Evolutionary conservation across 2,888 invertebrate species (phyloP).

Genomic region (Drosophila helvetica): DNA sequence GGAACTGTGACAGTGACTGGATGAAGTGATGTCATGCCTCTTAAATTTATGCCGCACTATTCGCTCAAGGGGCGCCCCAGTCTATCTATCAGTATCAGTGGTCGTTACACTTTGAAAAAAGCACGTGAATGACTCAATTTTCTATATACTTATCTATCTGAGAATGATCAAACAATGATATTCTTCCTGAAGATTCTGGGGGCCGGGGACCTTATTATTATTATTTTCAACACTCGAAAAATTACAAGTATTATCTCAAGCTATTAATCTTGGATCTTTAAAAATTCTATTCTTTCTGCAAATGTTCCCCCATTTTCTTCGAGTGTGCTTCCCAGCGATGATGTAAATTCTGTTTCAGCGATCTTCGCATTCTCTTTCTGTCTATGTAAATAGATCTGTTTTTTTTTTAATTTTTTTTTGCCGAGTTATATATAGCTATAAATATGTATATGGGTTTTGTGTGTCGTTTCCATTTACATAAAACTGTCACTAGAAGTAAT

Average conservation of each 20-base stretch:
- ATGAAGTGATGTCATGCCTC: conserved; percentile 70
- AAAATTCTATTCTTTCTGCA: too few relatives aligned
- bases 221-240: neutral
- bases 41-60: conserved; percentile 58
- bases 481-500: conserved; percentile 65
- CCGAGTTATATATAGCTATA: conserved; percentile 1
- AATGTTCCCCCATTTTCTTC: neutral
- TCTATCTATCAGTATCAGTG: conserved; percentile 45
- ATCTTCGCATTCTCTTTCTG: conserved; percentile 44
- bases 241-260: neutral
- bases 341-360: conserved; percentile 51
- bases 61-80: conserved; percentile 40
- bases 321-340: conserved; percentile 26
- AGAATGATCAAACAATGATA: neutral
- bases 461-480: conserved; percentile 65
- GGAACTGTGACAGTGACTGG: conserved; percentile 27
- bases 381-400: conserved; percentile 27
- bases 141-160: neutral
- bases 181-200: neutral
- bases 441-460: conserved; percentile 8
- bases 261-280: too few relatives aligned
- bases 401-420: conserved; percentile 2
- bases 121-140: neutral
- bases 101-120: conserved; percentile 4
- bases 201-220: too few relatives aligned